phyloP scores from a whole-genome alignment of 2,113 vertebrate species.

The Glareola pratincola region DNA sequence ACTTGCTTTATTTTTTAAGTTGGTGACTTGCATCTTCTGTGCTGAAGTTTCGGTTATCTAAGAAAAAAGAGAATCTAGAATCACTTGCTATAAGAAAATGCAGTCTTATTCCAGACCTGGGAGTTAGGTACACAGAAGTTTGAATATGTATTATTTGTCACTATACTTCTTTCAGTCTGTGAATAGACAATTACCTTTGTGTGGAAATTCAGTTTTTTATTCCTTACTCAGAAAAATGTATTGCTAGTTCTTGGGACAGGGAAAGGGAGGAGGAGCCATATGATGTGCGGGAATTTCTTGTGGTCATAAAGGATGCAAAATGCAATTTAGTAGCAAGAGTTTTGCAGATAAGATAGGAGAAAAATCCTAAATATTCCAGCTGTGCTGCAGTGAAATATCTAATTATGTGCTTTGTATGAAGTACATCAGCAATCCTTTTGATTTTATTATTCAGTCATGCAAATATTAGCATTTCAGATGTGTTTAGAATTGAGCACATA shows the following conservation, averaged over 20 bases:
- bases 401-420: not conserved
- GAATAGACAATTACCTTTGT: not conserved
- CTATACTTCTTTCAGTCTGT: not conserved
- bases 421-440: not conserved
- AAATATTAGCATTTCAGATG: not conserved
- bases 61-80: not conserved
- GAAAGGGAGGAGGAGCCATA: not conserved
- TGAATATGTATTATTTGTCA: not conserved
- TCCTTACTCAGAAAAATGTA: not conserved
- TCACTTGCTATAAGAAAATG: not conserved
- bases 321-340: rapidly evolving
- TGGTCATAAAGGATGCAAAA: not conserved
- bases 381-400: not conserved
- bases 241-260: not conserved
- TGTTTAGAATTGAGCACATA: not conserved
- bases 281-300: not conserved
- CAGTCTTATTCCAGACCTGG: not conserved
- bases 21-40: not conserved
- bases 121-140: not conserved
- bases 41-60: not conserved
- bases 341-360: not conserved
- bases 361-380: not conserved
- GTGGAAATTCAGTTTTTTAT: not conserved
- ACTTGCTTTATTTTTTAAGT: not conserved
- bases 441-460: not conserved